phyloP scores from a whole-genome alignment of 2,888 invertebrate genomes.

The Nyleta sp. region DNA sequence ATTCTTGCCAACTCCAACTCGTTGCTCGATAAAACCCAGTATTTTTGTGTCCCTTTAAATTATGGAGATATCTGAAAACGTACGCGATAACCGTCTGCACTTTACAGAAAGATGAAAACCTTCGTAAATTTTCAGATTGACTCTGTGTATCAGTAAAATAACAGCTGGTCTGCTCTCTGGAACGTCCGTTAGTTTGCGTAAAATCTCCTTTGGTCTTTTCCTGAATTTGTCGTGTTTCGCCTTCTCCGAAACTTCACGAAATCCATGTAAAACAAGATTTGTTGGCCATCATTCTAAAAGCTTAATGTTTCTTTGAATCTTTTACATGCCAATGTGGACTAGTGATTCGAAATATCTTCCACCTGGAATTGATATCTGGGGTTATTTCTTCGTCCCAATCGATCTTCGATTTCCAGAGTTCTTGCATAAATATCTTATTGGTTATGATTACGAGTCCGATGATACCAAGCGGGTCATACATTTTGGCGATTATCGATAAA shows the following conservation, averaged over 20 bases:
- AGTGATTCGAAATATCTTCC: too few relatives aligned
- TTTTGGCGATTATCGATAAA: constrained; percentile 52
- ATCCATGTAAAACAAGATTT: constrained; percentile 62
- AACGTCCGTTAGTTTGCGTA: background rate
- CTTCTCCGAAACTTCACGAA: background rate
- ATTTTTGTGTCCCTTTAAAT: background rate
- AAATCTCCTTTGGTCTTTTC: background rate
- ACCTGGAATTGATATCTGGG: background rate
- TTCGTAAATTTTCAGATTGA: background rate
- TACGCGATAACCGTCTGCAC: background rate
- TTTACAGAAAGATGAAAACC: background rate
- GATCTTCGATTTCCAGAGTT: constrained; percentile 25
- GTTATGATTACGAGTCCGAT: constrained; percentile 52
- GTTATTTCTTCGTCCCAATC: constrained; percentile 46
- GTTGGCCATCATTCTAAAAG: background rate
- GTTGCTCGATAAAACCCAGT: background rate
- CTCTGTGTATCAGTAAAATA: background rate
- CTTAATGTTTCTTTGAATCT: constrained; percentile 15
- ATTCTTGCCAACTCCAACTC: background rate
- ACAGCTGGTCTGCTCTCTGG: background rate
- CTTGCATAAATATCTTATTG: constrained; percentile 58
- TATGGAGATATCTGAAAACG: background rate
- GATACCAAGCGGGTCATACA: constrained; percentile 60
- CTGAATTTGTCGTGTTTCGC: background rate
- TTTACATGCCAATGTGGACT: background rate